Percentiles rank a stretch among this genome's conserved stretches.
phyloP scores from a whole-genome alignment of 53 echinoderm and acorn worm genomes.

The Temnopleurus reevesii region DNA sequence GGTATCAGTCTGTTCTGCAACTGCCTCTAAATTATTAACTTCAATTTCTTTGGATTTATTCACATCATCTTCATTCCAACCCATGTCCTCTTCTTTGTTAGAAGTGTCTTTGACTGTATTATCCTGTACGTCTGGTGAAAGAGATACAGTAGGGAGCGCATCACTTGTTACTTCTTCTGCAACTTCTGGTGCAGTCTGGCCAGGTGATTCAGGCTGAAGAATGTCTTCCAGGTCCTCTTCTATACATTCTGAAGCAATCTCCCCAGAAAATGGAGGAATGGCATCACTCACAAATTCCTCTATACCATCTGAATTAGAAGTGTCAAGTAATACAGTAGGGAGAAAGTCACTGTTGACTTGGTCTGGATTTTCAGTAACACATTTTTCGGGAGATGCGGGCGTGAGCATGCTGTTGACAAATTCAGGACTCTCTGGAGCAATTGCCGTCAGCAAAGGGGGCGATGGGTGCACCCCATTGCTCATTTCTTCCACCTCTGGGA shows the following conservation, averaged over 20 bases:
- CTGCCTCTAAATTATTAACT: neutral
- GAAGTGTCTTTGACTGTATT: neutral
- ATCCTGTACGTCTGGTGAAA: neutral
- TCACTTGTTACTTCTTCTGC: neutral
- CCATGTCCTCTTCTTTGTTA: neutral
- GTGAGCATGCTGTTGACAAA: no score
- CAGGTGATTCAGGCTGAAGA: no score
- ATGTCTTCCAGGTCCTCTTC: no score
- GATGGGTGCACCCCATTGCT: conserved; percentile 35
- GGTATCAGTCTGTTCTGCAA: neutral
- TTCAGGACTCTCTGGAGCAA: neutral
- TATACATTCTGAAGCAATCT: no score
- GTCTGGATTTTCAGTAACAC: no score
- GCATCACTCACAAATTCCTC: no score
- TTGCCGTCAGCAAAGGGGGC: neutral
- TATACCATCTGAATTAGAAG: no score
- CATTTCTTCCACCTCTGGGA: conserved; percentile 52
- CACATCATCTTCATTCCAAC: neutral
- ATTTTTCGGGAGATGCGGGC: no score
- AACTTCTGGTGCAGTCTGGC: neutral
- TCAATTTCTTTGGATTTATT: neutral
- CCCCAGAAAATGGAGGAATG: no score
- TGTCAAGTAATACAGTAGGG: no score
- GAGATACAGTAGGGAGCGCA: neutral
- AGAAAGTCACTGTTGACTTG: neutral